Conservation (phyloP, 2,113 vertebrate genomes). For the Athene cunicularia region DNA sequence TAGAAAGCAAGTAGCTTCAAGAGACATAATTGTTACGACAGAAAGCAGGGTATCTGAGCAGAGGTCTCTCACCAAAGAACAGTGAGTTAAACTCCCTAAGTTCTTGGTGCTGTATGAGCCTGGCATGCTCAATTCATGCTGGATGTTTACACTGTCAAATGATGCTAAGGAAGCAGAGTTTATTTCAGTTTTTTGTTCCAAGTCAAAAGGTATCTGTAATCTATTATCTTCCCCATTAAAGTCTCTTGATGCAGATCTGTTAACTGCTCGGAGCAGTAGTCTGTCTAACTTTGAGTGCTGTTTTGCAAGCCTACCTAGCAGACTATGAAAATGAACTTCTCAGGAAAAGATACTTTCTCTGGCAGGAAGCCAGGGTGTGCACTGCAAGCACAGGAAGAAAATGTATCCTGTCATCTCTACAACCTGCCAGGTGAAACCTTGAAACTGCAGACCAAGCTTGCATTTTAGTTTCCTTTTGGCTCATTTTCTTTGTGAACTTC, state of each 20-base stretch:
- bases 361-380: not conserved
- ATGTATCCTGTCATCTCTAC: not conserved
- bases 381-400: not conserved
- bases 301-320: constrained; percentile 27
- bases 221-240: not conserved
- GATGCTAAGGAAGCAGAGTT: not conserved
- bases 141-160: not conserved
- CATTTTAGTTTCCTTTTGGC: not conserved
- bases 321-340: not conserved
- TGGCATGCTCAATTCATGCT: not conserved
- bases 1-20: not conserved
- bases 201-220: not conserved
- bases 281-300: not conserved
- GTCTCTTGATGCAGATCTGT: not conserved
- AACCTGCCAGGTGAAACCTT: not conserved
- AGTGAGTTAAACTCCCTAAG: not conserved
- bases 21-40: not conserved
- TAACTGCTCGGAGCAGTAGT: not conserved
- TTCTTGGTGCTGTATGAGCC: not conserved
- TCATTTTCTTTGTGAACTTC: not conserved
- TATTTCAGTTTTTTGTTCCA: not conserved
- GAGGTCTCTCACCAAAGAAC: not conserved
- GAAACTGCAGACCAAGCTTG: not conserved
- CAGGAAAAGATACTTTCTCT: not conserved
- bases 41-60: not conserved